Evolutionary conservation across 2,797 vertebrate species (phyloP), one percentile per base, ranked within the genome.

Genomic region (Otus scops): DNA sequence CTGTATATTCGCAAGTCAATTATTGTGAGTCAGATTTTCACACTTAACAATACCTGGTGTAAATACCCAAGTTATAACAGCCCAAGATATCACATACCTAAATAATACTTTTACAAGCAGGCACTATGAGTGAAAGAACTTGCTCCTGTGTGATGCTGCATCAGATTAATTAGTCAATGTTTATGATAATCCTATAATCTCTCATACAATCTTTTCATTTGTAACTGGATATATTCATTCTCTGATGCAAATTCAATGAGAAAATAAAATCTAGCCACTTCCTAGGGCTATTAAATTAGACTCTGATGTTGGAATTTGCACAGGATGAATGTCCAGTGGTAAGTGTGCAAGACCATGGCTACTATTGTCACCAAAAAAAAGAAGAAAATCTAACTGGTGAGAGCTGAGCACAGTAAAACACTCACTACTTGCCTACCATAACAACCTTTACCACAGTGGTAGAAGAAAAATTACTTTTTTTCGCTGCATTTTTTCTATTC

Each of bases 231-330:
- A 38, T 74, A 57, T 84, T 68, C 39, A 26, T 34, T 60, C 23
- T 71, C 24, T 75, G 26, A 82, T 12, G 20, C 9, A 89, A 64
- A 82, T 64, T 78, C 41, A 41, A 86, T 60, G n/a, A 39, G 11
- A 75, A 87, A 41, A 87, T 57, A 88, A 67, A 89, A 78, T 21
- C 53, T 53, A 53, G 22, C 41, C 18, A 45, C 74, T 65, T 88
- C 19, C 21, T 47, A 61, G 38, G 78, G 50, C 6, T 6, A 11
- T 34, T 41, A 83, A 65, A 69, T 34, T 28, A 47, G 45, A 48
- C 15, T 84, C 51, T 30, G 21, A 11, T 60, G 34, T 47, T 48
- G 34, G 28, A 92, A 75, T 68, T 71, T 41, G 18, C 39, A 68
- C 2, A 78, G 26, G 28, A 64, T 43, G 51, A 88, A 59, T 28